These are phyloP conservation scores for Tiliqua scincoides DNA, from an alignment of 2,113 vertebrate species.

Conservation along the genomic window DNA sequence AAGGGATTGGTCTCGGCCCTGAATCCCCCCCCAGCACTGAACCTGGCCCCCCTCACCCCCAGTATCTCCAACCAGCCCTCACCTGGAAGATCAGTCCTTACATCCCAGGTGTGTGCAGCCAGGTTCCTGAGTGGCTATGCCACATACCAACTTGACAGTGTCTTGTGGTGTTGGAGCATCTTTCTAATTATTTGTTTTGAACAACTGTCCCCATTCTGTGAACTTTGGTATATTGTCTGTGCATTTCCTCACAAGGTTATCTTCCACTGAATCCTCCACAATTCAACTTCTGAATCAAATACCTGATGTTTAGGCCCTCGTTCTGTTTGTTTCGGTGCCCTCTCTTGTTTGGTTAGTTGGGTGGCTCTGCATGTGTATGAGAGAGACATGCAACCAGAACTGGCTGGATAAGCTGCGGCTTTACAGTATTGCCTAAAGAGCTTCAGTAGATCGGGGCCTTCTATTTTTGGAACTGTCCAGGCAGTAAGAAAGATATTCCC, in stretches of 20 bases:
- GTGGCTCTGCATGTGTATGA: background rate
- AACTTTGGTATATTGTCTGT: background rate
- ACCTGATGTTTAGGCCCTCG: background rate
- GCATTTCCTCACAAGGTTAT: background rate
- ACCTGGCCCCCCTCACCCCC: background rate
- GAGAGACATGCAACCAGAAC: background rate
- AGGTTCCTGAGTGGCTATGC: background rate
- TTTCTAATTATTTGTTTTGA: background rate
- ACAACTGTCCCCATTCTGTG: background rate
- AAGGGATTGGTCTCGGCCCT: background rate
- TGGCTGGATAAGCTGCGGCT: background rate
- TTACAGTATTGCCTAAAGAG: background rate
- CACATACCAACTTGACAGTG: background rate
- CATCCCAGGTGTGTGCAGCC: background rate
- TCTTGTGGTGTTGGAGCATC: background rate
- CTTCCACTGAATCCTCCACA: background rate
- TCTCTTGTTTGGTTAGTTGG: background rate
- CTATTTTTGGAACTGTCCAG: background rate
- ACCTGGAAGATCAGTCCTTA: background rate
- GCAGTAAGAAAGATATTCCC: conserved; percentile 1
- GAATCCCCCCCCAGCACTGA: too few species aligned
- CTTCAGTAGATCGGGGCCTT: background rate
- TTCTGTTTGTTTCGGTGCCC: background rate
- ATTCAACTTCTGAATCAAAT: background rate
- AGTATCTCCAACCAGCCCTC: background rate